Evolutionary conservation across 2,797 vertebrate species (phyloP).

Genomic region (Hoplostethus mediterraneus): DNA sequence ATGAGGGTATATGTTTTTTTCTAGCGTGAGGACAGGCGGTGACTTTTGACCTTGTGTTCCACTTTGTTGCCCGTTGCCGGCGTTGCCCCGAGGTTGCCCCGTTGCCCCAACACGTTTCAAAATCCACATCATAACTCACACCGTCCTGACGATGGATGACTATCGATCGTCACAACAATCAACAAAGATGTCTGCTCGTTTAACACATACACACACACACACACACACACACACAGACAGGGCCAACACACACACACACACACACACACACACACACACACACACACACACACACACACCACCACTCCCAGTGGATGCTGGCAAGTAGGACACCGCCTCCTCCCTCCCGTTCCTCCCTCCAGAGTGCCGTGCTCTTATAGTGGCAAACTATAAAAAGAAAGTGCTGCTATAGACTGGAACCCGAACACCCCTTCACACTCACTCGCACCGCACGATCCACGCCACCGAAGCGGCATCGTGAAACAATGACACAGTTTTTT

Average conservation of each 20-base stretch:
- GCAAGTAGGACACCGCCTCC: slow-evolving; percentile 81
- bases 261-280: slow-evolving; percentile 1
- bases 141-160: not conserved
- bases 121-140: no score
- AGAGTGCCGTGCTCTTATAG: slow-evolving; percentile 77
- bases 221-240: not conserved
- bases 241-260: slow-evolving; percentile 2
- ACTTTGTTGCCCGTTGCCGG: no score
- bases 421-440: slow-evolving; percentile 67
- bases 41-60: no score
- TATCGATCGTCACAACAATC: slow-evolving; percentile 35
- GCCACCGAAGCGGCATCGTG: slow-evolving; percentile 24
- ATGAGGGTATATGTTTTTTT: no score
- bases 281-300: slow-evolving; percentile 14
- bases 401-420: slow-evolving; percentile 74
- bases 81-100: no score
- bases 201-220: not conserved
- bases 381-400: slow-evolving; percentile 84
- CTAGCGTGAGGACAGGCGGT: no score
- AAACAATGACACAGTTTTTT: slow-evolving; percentile 66
- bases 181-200: slow-evolving; percentile 16
- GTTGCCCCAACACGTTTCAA: no score
- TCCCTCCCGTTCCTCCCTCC: slow-evolving; percentile 62
- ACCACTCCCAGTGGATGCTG: slow-evolving; percentile 72
- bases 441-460: slow-evolving; percentile 53